Percentiles rank a stretch among this genome's conserved stretches.
These are phyloP conservation scores for Hirudo medicinalis DNA, from an alignment of 1,140 invertebrate genomes.

Conservation along the genomic window DNA sequence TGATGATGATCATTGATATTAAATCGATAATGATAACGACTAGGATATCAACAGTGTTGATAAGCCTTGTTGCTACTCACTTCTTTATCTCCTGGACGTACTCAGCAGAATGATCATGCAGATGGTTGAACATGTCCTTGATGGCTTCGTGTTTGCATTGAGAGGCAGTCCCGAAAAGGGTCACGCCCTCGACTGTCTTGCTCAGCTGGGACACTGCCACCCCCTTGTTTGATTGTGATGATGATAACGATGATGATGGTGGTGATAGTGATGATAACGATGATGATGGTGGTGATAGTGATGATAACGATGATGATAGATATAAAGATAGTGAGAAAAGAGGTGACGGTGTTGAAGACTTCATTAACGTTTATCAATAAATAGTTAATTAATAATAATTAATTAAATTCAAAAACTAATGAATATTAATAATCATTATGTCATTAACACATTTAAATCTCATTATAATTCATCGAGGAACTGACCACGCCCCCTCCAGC, in stretches of 20 bases:
- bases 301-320: neutral
- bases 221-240: constrained; percentile 45
- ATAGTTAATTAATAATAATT: too few species aligned
- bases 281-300: neutral
- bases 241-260: neutral
- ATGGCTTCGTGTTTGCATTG: constrained; percentile 68
- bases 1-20: too few species aligned
- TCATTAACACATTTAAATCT: too few species aligned
- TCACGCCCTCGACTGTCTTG: constrained; percentile 65
- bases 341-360: too few species aligned
- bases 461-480: constrained; percentile 27
- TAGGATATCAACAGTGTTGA: neutral
- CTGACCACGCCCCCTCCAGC: constrained; percentile 77
- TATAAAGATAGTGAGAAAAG: too few species aligned
- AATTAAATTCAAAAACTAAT: too few species aligned
- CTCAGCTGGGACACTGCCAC: constrained; percentile 67
- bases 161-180: constrained; percentile 69
- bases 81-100: constrained; percentile 70
- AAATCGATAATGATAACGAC: too few species aligned
- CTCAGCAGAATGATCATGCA: constrained; percentile 58
- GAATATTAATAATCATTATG: too few species aligned
- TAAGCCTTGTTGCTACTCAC: constrained; percentile 45
- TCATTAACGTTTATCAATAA: too few species aligned
- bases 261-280: neutral
- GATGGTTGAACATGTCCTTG: constrained; percentile 45